Conservation (phyloP, 2,113 vertebrate genomes). For the Microcebus murinus region DNA sequence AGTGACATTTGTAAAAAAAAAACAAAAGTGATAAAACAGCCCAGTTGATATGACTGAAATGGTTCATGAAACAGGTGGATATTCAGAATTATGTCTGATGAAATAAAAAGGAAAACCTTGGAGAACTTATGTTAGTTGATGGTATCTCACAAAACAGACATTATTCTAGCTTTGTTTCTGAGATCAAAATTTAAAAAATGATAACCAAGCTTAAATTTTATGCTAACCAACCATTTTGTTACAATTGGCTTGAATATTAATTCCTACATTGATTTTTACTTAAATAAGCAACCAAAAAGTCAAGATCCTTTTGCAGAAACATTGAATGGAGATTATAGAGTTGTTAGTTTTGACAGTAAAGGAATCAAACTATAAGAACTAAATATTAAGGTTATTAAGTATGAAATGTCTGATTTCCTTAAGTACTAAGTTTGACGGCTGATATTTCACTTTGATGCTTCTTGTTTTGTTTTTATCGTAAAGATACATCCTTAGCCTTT, state of each 20-base stretch:
- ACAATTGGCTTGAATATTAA: constrained; percentile 48
- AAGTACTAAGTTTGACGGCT: too few relatives aligned
- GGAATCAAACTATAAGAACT: constrained; percentile 68
- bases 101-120: constrained; percentile 40
- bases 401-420: too few relatives aligned
- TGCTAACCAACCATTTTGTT: constrained; percentile 45
- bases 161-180: background rate
- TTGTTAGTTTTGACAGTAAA: constrained; percentile 65
- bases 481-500: too few relatives aligned
- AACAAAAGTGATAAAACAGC: background rate
- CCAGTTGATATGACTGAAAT: background rate
- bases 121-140: background rate
- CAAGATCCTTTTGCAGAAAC: constrained; percentile 67
- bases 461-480: too few relatives aligned
- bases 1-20: background rate
- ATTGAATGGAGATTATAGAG: constrained; percentile 59
- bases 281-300: constrained; percentile 69
- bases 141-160: background rate
- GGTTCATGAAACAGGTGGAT: background rate
- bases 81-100: background rate
- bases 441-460: too few relatives aligned
- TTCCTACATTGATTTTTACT: constrained; percentile 72
- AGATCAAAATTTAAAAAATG: background rate
- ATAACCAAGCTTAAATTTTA: constrained; percentile 50
- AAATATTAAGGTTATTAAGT: background rate